Percentiles rank a stretch among this genome's conserved stretches.
phyloP scores from a whole-genome alignment of 2,888 invertebrate genomes.

The Plusia festucae region DNA sequence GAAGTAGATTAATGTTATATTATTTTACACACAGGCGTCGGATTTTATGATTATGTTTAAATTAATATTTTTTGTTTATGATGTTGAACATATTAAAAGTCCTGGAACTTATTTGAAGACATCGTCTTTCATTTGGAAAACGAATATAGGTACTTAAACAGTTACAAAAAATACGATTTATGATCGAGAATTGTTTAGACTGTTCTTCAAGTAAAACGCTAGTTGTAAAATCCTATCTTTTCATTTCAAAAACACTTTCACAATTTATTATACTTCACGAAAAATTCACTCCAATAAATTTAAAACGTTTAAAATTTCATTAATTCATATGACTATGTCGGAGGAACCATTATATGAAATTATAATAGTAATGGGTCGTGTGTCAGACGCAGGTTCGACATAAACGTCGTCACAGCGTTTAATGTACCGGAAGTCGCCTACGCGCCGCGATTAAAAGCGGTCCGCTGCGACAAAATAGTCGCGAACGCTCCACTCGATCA shows the following conservation, averaged over 20 bases:
- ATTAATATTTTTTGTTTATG: slow-evolving; percentile 7
- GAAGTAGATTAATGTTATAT: slow-evolving; percentile 55
- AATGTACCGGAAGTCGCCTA: slow-evolving; percentile 78
- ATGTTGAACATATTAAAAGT: neutral
- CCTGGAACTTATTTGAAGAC: neutral
- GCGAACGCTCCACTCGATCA: slow-evolving; percentile 39
- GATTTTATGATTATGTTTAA: slow-evolving; percentile 37
- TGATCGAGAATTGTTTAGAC: too few relatives aligned
- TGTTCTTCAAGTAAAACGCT: too few relatives aligned
- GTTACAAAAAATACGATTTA: too few relatives aligned
- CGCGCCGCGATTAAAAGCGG: slow-evolving; percentile 72
- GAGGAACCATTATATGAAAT: slow-evolving; percentile 63
- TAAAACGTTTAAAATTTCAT: slow-evolving; percentile 22
- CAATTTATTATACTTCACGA: too few relatives aligned
- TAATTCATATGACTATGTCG: slow-evolving; percentile 38
- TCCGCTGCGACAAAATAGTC: slow-evolving; percentile 50
- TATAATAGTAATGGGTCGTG: slow-evolving; percentile 73
- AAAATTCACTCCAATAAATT: neutral
- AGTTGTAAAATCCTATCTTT: neutral
- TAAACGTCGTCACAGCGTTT: slow-evolving; percentile 66
- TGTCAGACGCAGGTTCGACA: slow-evolving; percentile 68
- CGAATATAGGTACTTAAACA: too few relatives aligned
- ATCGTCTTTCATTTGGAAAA: too few relatives aligned
- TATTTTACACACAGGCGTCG: slow-evolving; percentile 41
- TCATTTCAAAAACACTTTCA: neutral